Evolutionary conservation across 92 coral and sea anemone genomes (phyloP).

Genomic region (Pocillopora meandrina): DNA sequence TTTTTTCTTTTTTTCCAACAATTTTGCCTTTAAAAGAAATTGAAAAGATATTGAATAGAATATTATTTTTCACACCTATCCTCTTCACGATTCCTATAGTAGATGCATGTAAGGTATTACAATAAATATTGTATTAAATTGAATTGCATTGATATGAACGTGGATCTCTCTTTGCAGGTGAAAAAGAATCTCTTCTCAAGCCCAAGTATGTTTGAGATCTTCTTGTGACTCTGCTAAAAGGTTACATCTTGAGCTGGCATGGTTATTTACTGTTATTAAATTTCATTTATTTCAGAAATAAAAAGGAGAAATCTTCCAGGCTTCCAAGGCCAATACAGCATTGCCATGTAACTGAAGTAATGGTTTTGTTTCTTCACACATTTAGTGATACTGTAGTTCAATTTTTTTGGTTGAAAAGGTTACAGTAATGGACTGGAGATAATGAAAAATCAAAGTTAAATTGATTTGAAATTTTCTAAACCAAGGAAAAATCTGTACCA

Average conservation of each 20-base stretch:
- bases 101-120: neutral
- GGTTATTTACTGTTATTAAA: neutral
- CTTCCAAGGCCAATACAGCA: conserved; percentile 40
- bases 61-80: no score
- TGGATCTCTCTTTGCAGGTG: conserved; percentile 11
- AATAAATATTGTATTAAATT: no score
- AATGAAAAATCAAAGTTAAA: no score
- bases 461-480: no score
- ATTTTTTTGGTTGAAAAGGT: neutral
- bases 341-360: conserved; percentile 9
- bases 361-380: neutral
- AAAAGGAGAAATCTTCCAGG: conserved; percentile 22
- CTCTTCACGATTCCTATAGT: neutral
- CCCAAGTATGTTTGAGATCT: conserved; percentile 11
- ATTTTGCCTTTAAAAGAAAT: no score
- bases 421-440: neutral
- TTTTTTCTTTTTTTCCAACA: no score
- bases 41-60: no score
- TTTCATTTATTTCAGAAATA: neutral
- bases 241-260: neutral
- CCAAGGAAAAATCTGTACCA: no score
- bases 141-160: no score
- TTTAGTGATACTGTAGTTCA: neutral
- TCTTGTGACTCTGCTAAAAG: neutral
- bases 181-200: conserved; percentile 8